Conservation (phyloP, 2,113 vertebrate genomes). For the Rana temporaria region DNA sequence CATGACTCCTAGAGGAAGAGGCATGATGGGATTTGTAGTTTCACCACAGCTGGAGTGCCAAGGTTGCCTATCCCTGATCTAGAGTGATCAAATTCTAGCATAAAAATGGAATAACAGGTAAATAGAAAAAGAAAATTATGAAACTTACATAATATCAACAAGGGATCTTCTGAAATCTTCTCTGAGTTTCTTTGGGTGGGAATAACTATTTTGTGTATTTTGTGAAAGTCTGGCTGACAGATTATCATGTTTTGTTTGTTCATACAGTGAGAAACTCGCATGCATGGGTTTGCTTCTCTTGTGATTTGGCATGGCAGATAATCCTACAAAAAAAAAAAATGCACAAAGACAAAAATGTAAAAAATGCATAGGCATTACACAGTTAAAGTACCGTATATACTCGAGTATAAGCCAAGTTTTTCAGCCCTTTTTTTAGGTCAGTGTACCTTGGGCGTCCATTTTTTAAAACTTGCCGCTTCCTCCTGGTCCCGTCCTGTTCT, state of each 20-base stretch:
- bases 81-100: neutral
- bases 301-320: conserved; percentile 50
- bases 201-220: conserved; percentile 58
- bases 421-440: too few relatives aligned
- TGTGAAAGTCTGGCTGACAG: conserved; percentile 56
- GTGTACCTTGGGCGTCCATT: too few relatives aligned
- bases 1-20: too few relatives aligned
- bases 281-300: conserved; percentile 59
- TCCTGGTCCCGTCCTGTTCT: too few relatives aligned
- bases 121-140: neutral
- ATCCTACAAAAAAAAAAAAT: conserved; percentile 62
- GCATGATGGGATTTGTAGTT: too few relatives aligned
- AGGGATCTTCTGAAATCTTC: conserved; percentile 76
- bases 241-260: conserved; percentile 40
- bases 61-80: too few relatives aligned
- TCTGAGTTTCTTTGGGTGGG: conserved; percentile 61
- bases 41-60: too few relatives aligned
- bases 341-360: too few relatives aligned
- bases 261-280: conserved; percentile 7
- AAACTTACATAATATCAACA: conserved; percentile 74
- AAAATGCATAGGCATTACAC: neutral
- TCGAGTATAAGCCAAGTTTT: too few relatives aligned
- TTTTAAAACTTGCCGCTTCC: too few relatives aligned
- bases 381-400: too few relatives aligned
- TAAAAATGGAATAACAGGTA: neutral